Evolutionary conservation across 1,140 invertebrate genomes (phyloP).

Genomic region (Penaeus japonicus): DNA sequence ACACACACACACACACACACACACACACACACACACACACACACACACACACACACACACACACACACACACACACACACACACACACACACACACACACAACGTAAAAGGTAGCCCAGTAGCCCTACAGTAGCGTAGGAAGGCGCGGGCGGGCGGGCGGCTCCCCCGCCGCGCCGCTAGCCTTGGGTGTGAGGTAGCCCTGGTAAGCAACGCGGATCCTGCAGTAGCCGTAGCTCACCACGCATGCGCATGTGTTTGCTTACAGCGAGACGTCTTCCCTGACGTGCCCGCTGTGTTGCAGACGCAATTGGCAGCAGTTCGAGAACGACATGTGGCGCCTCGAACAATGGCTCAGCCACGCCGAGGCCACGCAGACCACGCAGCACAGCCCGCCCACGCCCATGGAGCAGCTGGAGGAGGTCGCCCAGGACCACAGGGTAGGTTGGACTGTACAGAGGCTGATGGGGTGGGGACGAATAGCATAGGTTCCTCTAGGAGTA

Average conservation of each 20-base stretch:
- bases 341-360: constrained; percentile 88
- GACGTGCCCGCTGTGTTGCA: constrained; percentile 73
- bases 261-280: constrained; percentile 77
- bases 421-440: constrained; percentile 76
- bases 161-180: background rate
- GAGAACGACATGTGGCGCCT: constrained; percentile 88
- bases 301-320: constrained; percentile 87
- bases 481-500: too few species aligned
- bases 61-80: too few species aligned
- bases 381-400: constrained; percentile 74
- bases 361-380: constrained; percentile 80
- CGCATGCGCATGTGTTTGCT: constrained; percentile 70
- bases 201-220: background rate
- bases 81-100: too few species aligned
- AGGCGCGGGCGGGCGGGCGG: too few species aligned
- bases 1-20: too few species aligned
- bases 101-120: too few species aligned
- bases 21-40: too few species aligned
- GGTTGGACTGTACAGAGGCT: background rate
- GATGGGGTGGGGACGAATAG: too few species aligned
- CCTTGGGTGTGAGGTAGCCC: background rate
- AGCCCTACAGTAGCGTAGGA: too few species aligned
- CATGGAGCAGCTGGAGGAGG: constrained; percentile 84
- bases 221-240: constrained; percentile 60
- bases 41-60: too few species aligned